These are phyloP conservation scores for Euglossa dilemma DNA, from an alignment of 1,140 invertebrate species.

Conservation along the genomic window DNA sequence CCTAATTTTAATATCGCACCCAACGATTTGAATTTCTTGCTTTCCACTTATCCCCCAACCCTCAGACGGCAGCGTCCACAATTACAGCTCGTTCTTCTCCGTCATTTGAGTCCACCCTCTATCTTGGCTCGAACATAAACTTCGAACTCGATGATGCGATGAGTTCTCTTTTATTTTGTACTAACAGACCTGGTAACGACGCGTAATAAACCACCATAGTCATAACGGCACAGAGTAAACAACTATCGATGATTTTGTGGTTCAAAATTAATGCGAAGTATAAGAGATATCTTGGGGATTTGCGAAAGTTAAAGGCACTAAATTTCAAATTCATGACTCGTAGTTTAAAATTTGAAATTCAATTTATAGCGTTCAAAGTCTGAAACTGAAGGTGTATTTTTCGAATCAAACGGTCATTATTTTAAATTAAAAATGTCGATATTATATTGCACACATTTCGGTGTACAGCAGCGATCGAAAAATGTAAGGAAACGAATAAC, in stretches of 20 bases:
- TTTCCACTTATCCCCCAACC: slow-evolving; percentile 50
- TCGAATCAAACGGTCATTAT: too few relatives aligned
- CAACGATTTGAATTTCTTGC: slow-evolving; percentile 69
- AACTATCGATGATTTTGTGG: neutral
- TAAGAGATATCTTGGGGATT: neutral
- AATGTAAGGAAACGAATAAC: neutral
- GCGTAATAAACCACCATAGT: neutral
- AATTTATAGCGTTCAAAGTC: too few relatives aligned
- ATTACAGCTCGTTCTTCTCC: slow-evolving; percentile 70
- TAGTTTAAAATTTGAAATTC: too few relatives aligned
- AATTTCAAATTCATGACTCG: too few relatives aligned
- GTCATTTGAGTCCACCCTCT: slow-evolving; percentile 54
- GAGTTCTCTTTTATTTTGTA: slow-evolving; percentile 51
- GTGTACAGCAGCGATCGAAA: neutral
- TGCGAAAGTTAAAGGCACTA: too few relatives aligned
- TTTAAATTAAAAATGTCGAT: too few relatives aligned
- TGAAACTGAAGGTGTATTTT: too few relatives aligned
- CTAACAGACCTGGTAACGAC: neutral
- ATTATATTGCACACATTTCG: too few relatives aligned
- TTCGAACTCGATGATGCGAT: slow-evolving; percentile 52
- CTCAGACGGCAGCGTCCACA: slow-evolving; percentile 39
- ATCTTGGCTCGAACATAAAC: slow-evolving; percentile 48
- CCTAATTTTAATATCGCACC: slow-evolving; percentile 58
- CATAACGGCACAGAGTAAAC: neutral
- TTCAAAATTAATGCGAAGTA: neutral